Conservation (phyloP, 2,888 invertebrate genomes). For the Parnassius glacialis region DNA sequence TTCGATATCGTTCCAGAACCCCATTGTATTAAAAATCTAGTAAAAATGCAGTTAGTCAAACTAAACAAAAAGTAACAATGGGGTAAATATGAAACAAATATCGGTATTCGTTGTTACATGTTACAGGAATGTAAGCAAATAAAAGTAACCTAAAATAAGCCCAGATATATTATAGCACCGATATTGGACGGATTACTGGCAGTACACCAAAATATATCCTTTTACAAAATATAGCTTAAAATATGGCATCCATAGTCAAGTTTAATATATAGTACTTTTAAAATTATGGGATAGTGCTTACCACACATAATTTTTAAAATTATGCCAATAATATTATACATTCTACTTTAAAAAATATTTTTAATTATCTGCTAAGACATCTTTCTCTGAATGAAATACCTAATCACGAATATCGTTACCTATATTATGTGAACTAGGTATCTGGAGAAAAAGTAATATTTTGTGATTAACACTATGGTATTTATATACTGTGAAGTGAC, state of each 20-base stretch:
- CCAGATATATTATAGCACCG: slow-evolving; percentile 59
- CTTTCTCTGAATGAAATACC: too few species aligned
- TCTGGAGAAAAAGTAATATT: slow-evolving; percentile 3
- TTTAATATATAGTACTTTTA: slow-evolving; percentile 8
- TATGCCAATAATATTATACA: too few species aligned
- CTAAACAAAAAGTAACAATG: slow-evolving; percentile 54
- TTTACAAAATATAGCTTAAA: slow-evolving; percentile 47
- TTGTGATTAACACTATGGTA: background rate
- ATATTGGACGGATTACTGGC: slow-evolving; percentile 60
- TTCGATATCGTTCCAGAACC: slow-evolving; percentile 78
- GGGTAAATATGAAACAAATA: slow-evolving; percentile 76
- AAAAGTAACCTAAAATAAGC: slow-evolving; percentile 35
- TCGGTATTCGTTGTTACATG: slow-evolving; percentile 69
- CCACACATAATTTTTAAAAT: too few species aligned
- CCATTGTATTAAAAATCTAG: slow-evolving; percentile 65
- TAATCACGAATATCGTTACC: background rate
- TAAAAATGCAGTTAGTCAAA: slow-evolving; percentile 45
- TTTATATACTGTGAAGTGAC: slow-evolving; percentile 22
- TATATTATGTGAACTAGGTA: background rate
- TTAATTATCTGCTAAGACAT: background rate
- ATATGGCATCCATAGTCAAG: slow-evolving; percentile 67
- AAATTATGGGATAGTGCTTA: too few species aligned
- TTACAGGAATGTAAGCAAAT: slow-evolving; percentile 34
- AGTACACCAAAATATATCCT: slow-evolving; percentile 40
- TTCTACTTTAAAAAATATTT: too few species aligned